Base-by-base conservation (phyloP, 35 echinoderm and acorn worm genomes). In the Heliocidaris tuberculata region DNA sequence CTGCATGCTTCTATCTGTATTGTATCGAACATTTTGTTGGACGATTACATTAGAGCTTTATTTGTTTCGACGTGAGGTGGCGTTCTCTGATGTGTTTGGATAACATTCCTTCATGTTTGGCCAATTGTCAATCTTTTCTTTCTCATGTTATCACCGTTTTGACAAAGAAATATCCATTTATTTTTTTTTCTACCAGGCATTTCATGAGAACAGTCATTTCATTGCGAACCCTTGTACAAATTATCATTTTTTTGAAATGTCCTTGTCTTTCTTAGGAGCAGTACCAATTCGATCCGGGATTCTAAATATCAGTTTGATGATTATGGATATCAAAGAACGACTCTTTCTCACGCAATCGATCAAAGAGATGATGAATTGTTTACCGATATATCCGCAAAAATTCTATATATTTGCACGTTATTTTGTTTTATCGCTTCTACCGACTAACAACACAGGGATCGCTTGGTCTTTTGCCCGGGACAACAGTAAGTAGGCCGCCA, bases 381-480 rank as follows among this genome's bases (percentile, higher is more conserved):
- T 32, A 89, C 87, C 47, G 87, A 59, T 93, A 93, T 93, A 93
- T 93, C 91, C 91, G 91, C 91, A 49, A 93, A 86, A 89, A 47
- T 32, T 89, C 31, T 89, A 89, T 93, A 93, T 93, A 52, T 59
- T 59, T 93, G 91, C 91, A 49, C 91, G 91, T 93, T 93, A 48
- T 93, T 93, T 93, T 93, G 91, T 93, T 93, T 59, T 89, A 89
- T 93, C 91, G 48, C 91, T 49, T 52, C 91, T 93, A 52, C 17
- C 50, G 48, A 93, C 91, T 93, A 93, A 93, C 91, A 93, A 59
- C 47, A 32, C 91, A 93, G 91, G 91, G 91, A 93, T 59, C 91
- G 91, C 47, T 78, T 78, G 65, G 65, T 78, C 65, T 56, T 17
- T 93, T 32, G 91, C 48, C 91, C 16, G 50, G 91, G 29, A 93